Evolutionary conservation across 1,140 invertebrate genomes (phyloP).

Genomic region (Aricia agestis): DNA sequence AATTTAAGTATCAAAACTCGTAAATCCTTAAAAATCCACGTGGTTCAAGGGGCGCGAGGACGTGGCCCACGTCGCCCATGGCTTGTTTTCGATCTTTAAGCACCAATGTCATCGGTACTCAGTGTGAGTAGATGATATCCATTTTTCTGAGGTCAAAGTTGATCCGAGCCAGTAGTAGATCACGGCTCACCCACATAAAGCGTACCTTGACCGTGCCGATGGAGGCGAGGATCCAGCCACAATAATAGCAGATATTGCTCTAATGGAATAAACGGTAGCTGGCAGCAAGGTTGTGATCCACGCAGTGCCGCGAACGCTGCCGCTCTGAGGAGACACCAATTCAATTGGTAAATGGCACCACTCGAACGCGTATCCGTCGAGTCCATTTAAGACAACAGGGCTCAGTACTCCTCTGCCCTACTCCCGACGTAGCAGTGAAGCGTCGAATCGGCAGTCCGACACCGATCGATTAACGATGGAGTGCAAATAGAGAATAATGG

Average conservation of each 20-base stretch:
- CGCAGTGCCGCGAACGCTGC: slow-evolving; percentile 53
- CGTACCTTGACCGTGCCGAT: slow-evolving; percentile 70
- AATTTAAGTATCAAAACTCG: no score
- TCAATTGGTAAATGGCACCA: slow-evolving; percentile 69
- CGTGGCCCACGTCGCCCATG: no score
- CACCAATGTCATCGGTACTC: no score
- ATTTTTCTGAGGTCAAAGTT: not conserved
- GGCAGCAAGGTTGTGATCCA: slow-evolving; percentile 64
- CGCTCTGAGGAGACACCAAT: slow-evolving; percentile 54
- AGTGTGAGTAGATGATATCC: no score
- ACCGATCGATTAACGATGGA: slow-evolving; percentile 19
- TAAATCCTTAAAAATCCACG: no score
- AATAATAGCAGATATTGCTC: slow-evolving; percentile 57
- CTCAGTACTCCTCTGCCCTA: slow-evolving; percentile 45
- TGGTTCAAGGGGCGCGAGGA: no score
- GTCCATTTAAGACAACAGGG: slow-evolving; percentile 64
- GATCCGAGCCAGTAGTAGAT: slow-evolving; percentile 15
- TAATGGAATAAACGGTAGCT: slow-evolving; percentile 70
- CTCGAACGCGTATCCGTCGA: slow-evolving; percentile 68
- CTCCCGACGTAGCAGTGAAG: slow-evolving; percentile 34
- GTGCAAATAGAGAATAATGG: slow-evolving; percentile 12
- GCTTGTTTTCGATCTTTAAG: no score
- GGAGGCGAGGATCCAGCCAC: slow-evolving; percentile 48
- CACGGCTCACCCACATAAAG: slow-evolving; percentile 35
- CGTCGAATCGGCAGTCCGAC: slow-evolving; percentile 24